Evolutionary conservation across 2,888 invertebrate species (phyloP), one percentile per base, ranked within the genome.

Genomic region (Eilema caniola): DNA sequence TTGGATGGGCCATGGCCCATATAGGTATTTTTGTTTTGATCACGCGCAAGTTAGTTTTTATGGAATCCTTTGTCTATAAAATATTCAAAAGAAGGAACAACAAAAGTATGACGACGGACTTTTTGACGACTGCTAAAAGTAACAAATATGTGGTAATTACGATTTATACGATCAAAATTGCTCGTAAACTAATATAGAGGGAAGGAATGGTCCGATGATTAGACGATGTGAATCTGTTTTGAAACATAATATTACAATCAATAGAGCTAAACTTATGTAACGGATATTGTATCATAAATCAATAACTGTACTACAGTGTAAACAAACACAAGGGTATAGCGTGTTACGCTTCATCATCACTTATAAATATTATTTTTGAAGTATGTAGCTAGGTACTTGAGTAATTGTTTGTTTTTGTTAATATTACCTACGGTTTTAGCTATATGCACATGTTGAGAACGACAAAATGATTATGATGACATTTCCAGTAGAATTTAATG

Each of bases 271-370:
- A 77, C 69, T 85, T 82, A 81, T 72, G 75, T 77, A 79, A 83
- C 80, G 56, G 71, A 73, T 69, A 70, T 73, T 77, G 71, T 75
- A 74, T 79, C 83, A 83, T 81, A 82, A 84, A 87, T 82, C 83
- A 83, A 83, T 84, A 83, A 70, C 74, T 77, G n/a, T 80, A 79
- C 74, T 83, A 79, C 74, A 77, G 31, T 72, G 77, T 82, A 83
- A 78, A 84, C 82, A 84, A 81, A 83, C 77, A 81, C 76, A 79
- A 77, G 73, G 75, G 72, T 80, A 80, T 83, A 69, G 80, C 79
- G 83, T 81, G 83, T 80, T 77, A 71, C 47, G 81, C 82, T 78
- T 75, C 78, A 76, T 77, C 77, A 82, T 78, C 74, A 74, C 76
- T 77, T 73, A 76, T 65, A 66, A 67, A 71, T 71, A 78, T 81